Percentiles rank a stretch among this genome's conserved stretches.
phyloP scores from a whole-genome alignment of 2,113 vertebrate species.

The Scomber japonicus region DNA sequence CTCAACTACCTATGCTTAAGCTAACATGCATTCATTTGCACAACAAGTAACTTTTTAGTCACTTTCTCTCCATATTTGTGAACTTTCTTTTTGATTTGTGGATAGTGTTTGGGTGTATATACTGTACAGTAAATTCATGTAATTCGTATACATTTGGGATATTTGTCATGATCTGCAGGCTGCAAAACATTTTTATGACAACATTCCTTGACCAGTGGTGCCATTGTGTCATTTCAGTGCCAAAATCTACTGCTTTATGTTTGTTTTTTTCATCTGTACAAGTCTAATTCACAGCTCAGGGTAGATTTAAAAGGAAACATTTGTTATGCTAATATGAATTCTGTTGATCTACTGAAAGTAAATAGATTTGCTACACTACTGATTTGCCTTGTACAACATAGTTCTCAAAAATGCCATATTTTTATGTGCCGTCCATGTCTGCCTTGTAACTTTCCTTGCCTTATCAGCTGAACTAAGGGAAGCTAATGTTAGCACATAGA shows the following conservation, averaged over 20 bases:
- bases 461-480: conserved; percentile 47
- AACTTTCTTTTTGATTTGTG: neutral
- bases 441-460: conserved; percentile 61
- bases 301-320: conserved; percentile 27
- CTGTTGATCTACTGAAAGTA: conserved; percentile 7
- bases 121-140: neutral
- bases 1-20: conserved; percentile 11
- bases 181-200: conserved; percentile 19
- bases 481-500: conserved; percentile 8
- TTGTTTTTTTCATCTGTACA: conserved; percentile 24
- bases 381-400: conserved; percentile 37
- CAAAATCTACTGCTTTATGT: conserved; percentile 25
- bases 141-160: neutral
- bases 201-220: conserved; percentile 24
- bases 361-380: conserved; percentile 3
- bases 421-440: conserved; percentile 43
- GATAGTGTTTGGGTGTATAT: neutral
- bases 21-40: conserved; percentile 29
- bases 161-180: neutral
- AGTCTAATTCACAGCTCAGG: conserved; percentile 62
- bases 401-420: conserved; percentile 36
- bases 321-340: neutral
- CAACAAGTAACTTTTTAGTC: neutral
- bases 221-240: conserved; percentile 52
- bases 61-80: conserved; percentile 25